Evolutionary conservation across 1,140 invertebrate genomes (phyloP).

Genomic region (Portunus trituberculatus): DNA sequence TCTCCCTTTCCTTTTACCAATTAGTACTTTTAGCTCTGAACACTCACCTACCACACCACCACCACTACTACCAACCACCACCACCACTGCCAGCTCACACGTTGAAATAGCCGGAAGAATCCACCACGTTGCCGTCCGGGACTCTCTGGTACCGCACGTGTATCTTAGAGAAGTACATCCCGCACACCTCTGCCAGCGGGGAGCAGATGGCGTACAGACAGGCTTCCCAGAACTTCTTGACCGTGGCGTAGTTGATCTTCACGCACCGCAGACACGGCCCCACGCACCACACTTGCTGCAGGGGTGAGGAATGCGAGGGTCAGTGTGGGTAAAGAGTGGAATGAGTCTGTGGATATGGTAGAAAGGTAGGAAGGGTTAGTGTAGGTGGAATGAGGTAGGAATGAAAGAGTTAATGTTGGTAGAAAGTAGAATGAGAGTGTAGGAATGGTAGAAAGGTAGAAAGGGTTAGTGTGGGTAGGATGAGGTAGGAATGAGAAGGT

Average conservation of each 20-base stretch:
- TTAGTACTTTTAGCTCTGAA: too few species aligned
- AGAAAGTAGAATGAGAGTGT: too few species aligned
- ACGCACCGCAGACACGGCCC: constrained; percentile 85
- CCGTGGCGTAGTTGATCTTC: constrained; percentile 85
- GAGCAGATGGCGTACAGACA: constrained; percentile 84
- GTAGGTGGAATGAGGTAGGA: too few species aligned
- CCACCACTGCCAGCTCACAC: constrained; percentile 36
- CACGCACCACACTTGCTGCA: constrained; percentile 88
- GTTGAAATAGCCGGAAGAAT: constrained; percentile 66
- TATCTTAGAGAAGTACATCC: constrained; percentile 85
- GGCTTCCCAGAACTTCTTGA: constrained; percentile 79
- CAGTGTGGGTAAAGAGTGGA: too few species aligned
- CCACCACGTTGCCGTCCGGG: constrained; percentile 78
- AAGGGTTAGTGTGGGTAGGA: too few species aligned
- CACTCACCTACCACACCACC: background rate
- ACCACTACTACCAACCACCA: background rate
- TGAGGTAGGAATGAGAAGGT: too few species aligned
- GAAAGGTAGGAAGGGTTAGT: too few species aligned
- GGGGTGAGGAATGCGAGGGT: constrained; percentile 71
- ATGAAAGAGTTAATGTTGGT: too few species aligned
- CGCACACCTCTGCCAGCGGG: constrained; percentile 84
- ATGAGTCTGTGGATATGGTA: too few species aligned
- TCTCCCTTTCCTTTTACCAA: too few species aligned
- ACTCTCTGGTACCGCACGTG: constrained; percentile 83
- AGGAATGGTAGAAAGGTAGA: too few species aligned